Conservation (phyloP, 2,113 vertebrate species). For the Macroglossus sobrinus region DNA sequence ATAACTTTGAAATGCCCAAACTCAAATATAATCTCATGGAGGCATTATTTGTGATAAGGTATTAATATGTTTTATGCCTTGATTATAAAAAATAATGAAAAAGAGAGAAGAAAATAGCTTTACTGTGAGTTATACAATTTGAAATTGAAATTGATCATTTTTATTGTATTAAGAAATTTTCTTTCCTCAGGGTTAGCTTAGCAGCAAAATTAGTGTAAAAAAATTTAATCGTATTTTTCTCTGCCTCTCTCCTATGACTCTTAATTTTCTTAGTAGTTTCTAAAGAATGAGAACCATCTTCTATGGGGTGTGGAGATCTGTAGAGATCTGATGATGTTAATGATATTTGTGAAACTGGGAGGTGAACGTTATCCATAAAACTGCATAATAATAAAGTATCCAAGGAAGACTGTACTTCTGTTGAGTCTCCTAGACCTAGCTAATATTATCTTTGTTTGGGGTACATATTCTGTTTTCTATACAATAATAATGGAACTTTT, state of each 20-base stretch:
- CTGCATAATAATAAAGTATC: background rate
- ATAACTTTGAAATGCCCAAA: slow-evolving; percentile 40
- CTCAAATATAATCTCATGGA: slow-evolving; percentile 8
- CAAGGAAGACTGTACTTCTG: background rate
- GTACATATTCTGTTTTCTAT: background rate
- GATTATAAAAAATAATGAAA: background rate
- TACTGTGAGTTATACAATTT: background rate
- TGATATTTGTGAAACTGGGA: background rate
- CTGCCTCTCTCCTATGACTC: background rate
- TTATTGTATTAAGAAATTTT: slow-evolving; percentile 12
- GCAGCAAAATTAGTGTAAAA: background rate
- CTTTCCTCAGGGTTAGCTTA: background rate
- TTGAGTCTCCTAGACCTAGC: background rate
- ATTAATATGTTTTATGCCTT: background rate
- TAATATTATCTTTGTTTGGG: background rate
- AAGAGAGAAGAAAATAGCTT: background rate
- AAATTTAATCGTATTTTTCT: background rate
- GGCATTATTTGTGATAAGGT: background rate
- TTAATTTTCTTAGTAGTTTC: background rate
- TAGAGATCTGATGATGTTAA: background rate
- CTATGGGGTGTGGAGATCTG: fast-evolving
- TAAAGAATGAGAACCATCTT: background rate
- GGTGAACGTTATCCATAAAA: background rate
- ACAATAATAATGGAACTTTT: background rate
- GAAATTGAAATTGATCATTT: slow-evolving; percentile 13